Conservation (phyloP, 2,888 invertebrate species). For the Prionchulus punctatus region DNA sequence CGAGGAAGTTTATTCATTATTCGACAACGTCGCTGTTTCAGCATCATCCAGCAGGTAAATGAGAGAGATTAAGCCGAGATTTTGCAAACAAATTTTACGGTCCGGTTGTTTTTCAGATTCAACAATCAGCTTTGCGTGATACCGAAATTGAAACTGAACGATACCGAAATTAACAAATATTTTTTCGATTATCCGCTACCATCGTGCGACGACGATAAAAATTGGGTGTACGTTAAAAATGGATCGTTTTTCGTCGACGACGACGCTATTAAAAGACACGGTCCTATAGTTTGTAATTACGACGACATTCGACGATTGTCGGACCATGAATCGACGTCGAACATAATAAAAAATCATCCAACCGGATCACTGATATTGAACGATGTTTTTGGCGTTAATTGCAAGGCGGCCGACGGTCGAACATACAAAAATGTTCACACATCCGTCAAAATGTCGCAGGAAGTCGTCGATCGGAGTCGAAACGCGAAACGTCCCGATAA, state of each 20-base stretch:
- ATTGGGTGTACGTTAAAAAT: constrained; percentile 65
- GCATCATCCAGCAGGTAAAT: too few species aligned
- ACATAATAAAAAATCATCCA: too few species aligned
- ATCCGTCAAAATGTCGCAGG: constrained; percentile 42
- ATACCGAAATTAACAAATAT: constrained; percentile 58
- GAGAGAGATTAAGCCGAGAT: too few species aligned
- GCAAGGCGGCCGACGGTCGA: constrained; percentile 21
- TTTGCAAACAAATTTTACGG: too few species aligned
- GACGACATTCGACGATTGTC: not conserved
- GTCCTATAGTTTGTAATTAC: constrained; percentile 38
- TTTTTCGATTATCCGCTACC: constrained; percentile 48
- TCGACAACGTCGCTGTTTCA: too few species aligned
- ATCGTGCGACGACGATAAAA: constrained; percentile 45
- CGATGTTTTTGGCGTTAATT: too few species aligned
- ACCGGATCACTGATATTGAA: too few species aligned
- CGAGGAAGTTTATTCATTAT: too few species aligned
- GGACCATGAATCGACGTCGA: not conserved
- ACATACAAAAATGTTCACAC: constrained; percentile 53
- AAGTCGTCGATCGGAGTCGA: not conserved
- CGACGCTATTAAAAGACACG: constrained; percentile 36
- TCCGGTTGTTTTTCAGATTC: too few species aligned
- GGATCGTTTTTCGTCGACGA: constrained; percentile 43
- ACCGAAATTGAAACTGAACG: too few species aligned
- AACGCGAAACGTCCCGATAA: not conserved
- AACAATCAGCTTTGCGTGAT: too few species aligned